Percentiles rank a stretch among this genome's conserved stretches.
These are phyloP conservation scores for Puma concolor DNA, from an alignment of 2,113 vertebrate species.

Conservation along the genomic window DNA sequence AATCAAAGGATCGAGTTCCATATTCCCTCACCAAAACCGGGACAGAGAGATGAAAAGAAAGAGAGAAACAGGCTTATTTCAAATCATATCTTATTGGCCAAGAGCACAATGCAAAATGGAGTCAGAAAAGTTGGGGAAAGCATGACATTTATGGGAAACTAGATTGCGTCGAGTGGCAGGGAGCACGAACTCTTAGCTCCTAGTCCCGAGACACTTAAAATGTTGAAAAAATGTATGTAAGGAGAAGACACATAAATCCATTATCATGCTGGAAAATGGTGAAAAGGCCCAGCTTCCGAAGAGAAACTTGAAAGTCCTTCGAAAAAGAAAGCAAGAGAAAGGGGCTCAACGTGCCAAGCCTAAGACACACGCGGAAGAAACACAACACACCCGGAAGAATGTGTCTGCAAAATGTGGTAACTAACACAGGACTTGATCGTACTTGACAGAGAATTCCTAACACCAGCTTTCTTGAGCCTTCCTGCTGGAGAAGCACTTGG, in stretches of 20 bases:
- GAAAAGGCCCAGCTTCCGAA: background rate
- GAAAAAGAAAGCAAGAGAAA: background rate
- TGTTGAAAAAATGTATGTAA: background rate
- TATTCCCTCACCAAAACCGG: background rate
- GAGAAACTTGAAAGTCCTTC: background rate
- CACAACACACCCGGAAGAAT: background rate
- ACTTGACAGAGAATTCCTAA: background rate
- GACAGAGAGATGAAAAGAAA: background rate
- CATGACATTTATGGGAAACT: background rate
- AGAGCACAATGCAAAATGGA: background rate
- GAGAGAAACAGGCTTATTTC: background rate
- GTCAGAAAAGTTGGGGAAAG: background rate
- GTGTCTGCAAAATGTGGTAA: background rate
- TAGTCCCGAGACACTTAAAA: background rate
- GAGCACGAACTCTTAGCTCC: background rate
- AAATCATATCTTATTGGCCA: background rate
- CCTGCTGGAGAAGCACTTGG: background rate
- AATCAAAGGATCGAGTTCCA: background rate
- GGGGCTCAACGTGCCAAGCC: background rate
- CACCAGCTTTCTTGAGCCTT: background rate
- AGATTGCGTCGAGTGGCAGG: background rate
- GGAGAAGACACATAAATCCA: background rate
- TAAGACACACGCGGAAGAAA: background rate
- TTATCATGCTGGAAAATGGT: background rate
- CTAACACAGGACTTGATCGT: background rate